These are phyloP conservation scores for Caloenas nicobarica DNA, from an alignment of 2,113 vertebrate species.

Conservation along the genomic window DNA sequence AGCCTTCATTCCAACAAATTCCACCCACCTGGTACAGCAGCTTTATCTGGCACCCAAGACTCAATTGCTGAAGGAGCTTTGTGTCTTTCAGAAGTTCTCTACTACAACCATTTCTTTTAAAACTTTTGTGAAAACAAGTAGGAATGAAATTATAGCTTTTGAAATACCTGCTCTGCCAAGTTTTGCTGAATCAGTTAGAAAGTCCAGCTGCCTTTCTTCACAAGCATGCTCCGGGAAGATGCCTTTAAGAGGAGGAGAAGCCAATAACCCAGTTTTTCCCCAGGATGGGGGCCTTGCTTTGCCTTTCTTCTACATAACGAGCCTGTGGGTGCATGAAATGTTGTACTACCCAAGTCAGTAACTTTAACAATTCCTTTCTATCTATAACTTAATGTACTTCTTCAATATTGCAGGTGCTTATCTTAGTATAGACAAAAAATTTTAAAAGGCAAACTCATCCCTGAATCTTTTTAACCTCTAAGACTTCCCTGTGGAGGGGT, in stretches of 20 bases:
- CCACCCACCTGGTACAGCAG: background rate
- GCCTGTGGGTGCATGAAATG: no score
- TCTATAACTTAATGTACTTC: background rate
- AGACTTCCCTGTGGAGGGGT: background rate
- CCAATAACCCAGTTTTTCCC: background rate
- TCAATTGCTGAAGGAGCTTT: background rate
- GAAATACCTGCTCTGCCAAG: background rate
- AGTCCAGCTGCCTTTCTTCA: background rate
- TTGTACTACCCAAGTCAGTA: background rate
- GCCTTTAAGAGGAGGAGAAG: background rate
- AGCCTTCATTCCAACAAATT: background rate
- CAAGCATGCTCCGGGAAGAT: background rate
- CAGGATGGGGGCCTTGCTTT: background rate
- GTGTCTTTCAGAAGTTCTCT: background rate
- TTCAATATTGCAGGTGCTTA: background rate
- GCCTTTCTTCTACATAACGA: background rate
- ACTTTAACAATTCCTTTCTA: background rate
- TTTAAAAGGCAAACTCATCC: background rate
- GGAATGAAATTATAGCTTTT: background rate
- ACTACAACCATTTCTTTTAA: background rate
- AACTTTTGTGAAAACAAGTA: background rate
- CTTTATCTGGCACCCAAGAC: background rate
- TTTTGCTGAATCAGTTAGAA: background rate
- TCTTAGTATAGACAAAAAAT: background rate
- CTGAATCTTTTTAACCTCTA: background rate